These are phyloP conservation scores for Megalopta genalis DNA, from an alignment of 1,140 invertebrate genomes.

Conservation along the genomic window DNA sequence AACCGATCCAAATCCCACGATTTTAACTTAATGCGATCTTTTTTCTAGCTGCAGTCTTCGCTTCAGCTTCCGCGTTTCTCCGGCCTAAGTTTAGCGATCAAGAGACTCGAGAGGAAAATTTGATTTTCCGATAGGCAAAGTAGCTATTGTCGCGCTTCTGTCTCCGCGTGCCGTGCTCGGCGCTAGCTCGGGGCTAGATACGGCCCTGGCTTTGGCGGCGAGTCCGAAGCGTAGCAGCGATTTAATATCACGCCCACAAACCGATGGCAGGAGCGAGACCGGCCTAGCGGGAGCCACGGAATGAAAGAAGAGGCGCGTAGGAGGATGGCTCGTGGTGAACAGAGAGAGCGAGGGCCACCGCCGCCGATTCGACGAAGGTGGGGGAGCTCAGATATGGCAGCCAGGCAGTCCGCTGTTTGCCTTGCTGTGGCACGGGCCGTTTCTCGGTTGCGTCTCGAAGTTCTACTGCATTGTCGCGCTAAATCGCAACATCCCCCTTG, in stretches of 20 bases:
- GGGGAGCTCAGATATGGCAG: conserved; percentile 76
- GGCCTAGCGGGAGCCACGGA: conserved; percentile 33
- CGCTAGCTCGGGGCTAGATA: conserved; percentile 34
- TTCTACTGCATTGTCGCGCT: conserved; percentile 38
- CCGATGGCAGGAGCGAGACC: conserved; percentile 46
- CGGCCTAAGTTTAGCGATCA: too few species aligned
- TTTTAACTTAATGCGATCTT: too few species aligned
- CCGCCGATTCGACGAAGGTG: conserved; percentile 57
- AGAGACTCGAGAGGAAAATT: too few species aligned
- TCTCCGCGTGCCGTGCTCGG: neutral
- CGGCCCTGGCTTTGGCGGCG: conserved; percentile 42
- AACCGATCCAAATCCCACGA: too few species aligned
- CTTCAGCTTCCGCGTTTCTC: too few species aligned
- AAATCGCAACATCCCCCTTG: neutral
- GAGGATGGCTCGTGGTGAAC: conserved; percentile 31
- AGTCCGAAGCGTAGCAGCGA: conserved; percentile 66
- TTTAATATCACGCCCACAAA: conserved; percentile 79
- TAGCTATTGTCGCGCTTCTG: neutral
- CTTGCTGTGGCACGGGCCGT: conserved; percentile 76
- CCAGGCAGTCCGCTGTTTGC: conserved; percentile 78
- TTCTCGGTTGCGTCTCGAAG: conserved; percentile 38
- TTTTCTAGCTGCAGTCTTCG: too few species aligned
- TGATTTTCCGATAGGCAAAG: too few species aligned
- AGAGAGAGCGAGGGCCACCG: conserved; percentile 45
- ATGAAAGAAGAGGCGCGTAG: conserved; percentile 40